Conservation (phyloP, 92 coral and sea anemone species). For the Porites rus region DNA sequence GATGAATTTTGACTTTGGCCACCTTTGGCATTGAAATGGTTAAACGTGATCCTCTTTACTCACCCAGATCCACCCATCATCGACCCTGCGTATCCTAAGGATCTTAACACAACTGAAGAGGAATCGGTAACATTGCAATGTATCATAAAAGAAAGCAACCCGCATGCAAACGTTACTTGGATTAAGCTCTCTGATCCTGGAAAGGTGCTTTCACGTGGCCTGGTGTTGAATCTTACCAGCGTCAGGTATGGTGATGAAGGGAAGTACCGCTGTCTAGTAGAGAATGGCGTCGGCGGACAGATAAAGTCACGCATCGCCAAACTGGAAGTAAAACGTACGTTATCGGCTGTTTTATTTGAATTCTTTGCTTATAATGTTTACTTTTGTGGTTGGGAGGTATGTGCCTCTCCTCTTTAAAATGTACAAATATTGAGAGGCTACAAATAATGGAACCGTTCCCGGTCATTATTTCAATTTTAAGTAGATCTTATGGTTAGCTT, state of each 20-base stretch:
- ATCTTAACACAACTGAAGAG: background rate
- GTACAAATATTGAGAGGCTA: background rate
- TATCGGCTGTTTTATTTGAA: background rate
- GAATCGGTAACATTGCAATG: background rate
- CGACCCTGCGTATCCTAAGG: background rate
- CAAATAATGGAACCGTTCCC: no score
- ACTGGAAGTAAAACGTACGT: background rate
- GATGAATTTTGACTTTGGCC: no score
- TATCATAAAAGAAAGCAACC: constrained; percentile 6
- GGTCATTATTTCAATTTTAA: no score
- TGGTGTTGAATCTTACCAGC: background rate
- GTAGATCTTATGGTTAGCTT: no score
- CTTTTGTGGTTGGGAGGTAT: background rate
- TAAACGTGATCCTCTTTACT: background rate
- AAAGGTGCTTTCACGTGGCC: background rate
- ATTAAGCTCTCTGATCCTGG: background rate
- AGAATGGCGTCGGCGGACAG: constrained; percentile 10
- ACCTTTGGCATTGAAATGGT: no score
- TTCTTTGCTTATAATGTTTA: background rate
- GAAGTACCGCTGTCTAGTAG: constrained; percentile 18
- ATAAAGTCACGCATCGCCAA: background rate
- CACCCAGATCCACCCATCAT: background rate
- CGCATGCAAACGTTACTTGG: background rate
- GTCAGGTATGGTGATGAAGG: background rate
- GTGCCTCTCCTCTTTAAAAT: background rate